Base-by-base conservation (phyloP, 2,888 invertebrate species). In the Meteorus cinctellus region DNA sequence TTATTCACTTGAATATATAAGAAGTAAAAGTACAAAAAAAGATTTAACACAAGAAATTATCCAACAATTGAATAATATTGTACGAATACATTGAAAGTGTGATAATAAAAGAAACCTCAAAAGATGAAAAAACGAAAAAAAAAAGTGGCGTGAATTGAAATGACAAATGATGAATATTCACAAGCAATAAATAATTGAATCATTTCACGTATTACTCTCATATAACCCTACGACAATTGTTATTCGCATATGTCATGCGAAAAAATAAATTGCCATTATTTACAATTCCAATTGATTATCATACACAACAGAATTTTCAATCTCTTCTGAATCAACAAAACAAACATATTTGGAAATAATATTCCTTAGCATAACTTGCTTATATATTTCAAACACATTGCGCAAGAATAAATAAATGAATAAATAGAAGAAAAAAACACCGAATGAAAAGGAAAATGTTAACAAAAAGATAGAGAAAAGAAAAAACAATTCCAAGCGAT, bases 111-210 rank as follows among this genome's bases (percentile, higher is more conserved):
- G 12, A 41, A 8, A 41, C 24, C 0, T 24, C 0, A 0, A 41
- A 41, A 8, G 41, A 41, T 12, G 8, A 41, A 41, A 41, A 8
- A 12, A 12, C 8, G 8, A 12, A 12, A 41, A 41, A 12, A 41
- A 41, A 41, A 41, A 41, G 41, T 41, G 41, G 4, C 4, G 12
- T 41, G 41, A 41, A 41, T 12, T 12, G 12, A 16, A 55, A 55
- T 55, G 29, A 29, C 16, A 48, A 68, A 34, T 29, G 29, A 48
- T 70, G 63, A 69, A 70, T 75, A 65, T 75, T 70, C 60, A 62
- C 5, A 74, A 74, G 74, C 74, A 63, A 69, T 2, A 68, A 63
- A 45, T 68, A 60, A 31, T 60, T 63, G 27, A 55, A 24, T 55
- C 6, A 3, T 19, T 55, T 55, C 55, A 19, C 24, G 55, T 19